Conservation (phyloP, 1,140 invertebrate genomes). For the Phthorimaea operculella region DNA sequence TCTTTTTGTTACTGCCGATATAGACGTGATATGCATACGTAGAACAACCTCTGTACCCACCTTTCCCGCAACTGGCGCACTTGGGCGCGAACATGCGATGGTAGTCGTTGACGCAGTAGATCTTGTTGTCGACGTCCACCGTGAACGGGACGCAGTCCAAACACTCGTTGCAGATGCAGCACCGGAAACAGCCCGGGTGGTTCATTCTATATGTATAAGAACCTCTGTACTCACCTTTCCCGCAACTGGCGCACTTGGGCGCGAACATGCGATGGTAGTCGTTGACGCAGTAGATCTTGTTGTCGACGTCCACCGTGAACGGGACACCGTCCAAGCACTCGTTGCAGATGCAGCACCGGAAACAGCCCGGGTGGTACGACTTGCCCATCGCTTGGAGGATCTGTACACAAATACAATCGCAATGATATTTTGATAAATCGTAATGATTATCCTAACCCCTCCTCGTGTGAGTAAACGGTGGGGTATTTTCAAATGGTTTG, state of each 20-base stretch:
- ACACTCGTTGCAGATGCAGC: conserved; percentile 97
- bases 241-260: conserved; percentile 96
- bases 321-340: conserved; percentile 98
- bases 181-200: conserved; percentile 98
- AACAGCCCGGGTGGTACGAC: conserved; percentile 98
- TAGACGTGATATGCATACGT: too few relatives aligned
- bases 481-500: conserved; percentile 1
- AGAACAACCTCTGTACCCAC: too few relatives aligned
- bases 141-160: conserved; percentile 98
- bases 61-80: conserved; percentile 95
- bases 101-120: conserved; percentile 99
- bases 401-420: conserved; percentile 70
- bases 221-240: conserved; percentile 78
- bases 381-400: conserved; percentile 99
- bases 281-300: conserved; percentile 98
- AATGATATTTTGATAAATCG: background rate
- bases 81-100: conserved; percentile 98
- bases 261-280: conserved; percentile 99
- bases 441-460: background rate
- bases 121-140: conserved; percentile 97
- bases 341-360: conserved; percentile 97
- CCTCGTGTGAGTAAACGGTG: background rate
- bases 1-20: too few relatives aligned
- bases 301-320: conserved; percentile 97
- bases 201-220: too few relatives aligned